phyloP scores from a whole-genome alignment of 2,113 vertebrate species.

The Camelus bactrianus region DNA sequence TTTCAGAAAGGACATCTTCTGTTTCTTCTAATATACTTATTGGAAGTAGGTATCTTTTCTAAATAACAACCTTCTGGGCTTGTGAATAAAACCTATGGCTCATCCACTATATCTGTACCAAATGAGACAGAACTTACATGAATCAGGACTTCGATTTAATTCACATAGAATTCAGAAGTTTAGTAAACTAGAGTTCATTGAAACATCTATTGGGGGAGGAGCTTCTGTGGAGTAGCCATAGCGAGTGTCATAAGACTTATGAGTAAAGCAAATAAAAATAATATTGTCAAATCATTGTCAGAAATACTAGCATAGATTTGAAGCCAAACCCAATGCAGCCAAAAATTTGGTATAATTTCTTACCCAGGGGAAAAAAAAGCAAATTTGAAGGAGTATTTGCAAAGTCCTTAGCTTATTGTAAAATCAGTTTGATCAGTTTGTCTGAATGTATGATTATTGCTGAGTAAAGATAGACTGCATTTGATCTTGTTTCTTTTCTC shows the following conservation, averaged over 20 bases:
- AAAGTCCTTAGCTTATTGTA: not conserved
- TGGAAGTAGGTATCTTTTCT: not conserved
- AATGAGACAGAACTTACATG: not conserved
- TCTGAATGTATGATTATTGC: not conserved
- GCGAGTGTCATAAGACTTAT: not conserved
- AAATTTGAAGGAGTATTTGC: constrained; percentile 4
- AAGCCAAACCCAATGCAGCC: not conserved
- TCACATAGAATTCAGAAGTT: constrained; percentile 18
- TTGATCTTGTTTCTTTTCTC: not conserved
- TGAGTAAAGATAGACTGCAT: not conserved
- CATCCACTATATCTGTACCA: not conserved
- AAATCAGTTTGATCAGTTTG: not conserved
- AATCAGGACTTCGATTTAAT: not conserved
- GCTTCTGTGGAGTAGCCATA: not conserved
- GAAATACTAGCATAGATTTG: not conserved
- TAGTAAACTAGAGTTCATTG: not conserved
- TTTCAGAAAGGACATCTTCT: not conserved
- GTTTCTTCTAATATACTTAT: not conserved
- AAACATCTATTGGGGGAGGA: not conserved
- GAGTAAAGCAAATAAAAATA: constrained; percentile 8
- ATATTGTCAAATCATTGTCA: not conserved
- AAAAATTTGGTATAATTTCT: not conserved
- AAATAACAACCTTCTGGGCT: not conserved
- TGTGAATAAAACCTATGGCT: not conserved
- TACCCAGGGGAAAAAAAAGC: not conserved